Evolutionary conservation across 2,888 invertebrate genomes (phyloP).

Genomic region (Pseudolycoriella hygida): DNA sequence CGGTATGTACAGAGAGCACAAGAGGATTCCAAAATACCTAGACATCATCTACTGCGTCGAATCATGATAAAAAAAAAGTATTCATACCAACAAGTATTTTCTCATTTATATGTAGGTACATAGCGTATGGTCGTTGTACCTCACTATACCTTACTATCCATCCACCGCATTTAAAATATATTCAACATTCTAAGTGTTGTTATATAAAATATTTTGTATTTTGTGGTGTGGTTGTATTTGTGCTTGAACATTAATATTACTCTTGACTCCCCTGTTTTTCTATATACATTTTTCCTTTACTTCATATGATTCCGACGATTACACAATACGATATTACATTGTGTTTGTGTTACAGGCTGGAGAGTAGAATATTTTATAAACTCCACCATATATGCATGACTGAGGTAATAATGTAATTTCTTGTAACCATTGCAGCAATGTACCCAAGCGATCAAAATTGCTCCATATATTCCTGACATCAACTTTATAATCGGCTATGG

Average conservation of each 20-base stretch:
- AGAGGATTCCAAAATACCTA: constrained; percentile 8
- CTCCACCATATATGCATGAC: not conserved
- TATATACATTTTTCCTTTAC: not conserved
- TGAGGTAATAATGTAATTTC: not conserved
- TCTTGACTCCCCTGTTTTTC: constrained; percentile 2
- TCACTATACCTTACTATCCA: not conserved
- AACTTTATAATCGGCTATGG: too few relatives aligned
- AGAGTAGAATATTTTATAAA: not conserved
- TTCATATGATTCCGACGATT: not conserved
- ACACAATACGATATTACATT: not conserved
- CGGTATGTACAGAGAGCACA: not conserved
- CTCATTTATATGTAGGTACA: not conserved
- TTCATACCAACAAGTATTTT: constrained; percentile 1
- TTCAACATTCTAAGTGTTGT: too few relatives aligned
- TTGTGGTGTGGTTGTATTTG: not conserved
- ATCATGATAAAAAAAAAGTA: constrained; percentile 2
- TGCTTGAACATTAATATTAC: not conserved
- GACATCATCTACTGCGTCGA: constrained; percentile 7
- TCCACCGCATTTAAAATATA: too few relatives aligned
- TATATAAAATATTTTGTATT: not conserved
- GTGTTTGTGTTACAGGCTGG: constrained; percentile 1
- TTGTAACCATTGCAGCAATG: not conserved
- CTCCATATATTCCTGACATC: too few relatives aligned
- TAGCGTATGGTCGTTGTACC: not conserved
- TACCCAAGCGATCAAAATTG: not conserved